Evolutionary conservation across 1,140 invertebrate genomes (phyloP), one percentile per base, ranked within the genome.

Genomic region (Hylaeus volcanicus): DNA sequence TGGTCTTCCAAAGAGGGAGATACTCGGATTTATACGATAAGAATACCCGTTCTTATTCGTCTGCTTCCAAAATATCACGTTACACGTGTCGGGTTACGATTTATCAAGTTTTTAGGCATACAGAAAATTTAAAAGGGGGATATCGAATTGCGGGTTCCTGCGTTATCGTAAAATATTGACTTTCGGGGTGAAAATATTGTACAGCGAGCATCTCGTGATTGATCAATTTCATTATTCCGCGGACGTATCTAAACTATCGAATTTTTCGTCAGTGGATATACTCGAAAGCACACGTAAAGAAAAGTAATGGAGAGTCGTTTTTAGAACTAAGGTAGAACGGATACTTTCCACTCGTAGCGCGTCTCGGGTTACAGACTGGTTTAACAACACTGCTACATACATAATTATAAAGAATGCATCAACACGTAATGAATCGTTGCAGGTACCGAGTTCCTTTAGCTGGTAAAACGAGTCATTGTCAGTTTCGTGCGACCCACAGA

Each of bases 21-120:
- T 87, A 83, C 84, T 87, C 84, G 84, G 84, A 87, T 87, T 87
- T 86, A 81, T 80, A 81, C 77, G 85, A 87, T 87, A 87, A 87
- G 85, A 86, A 86, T 78, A 41, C 84, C 70, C 84, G 63, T 86
- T 86, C 81, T 87, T 87, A 87, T 81, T 81, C 81, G 81, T 77
- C 84, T 48, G 84, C 84, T 43, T 80, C 58, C 53, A 83, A 87
- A 87, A 83, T 87, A 87, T 87, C 85, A 56, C 70, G 61, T 87
- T 87, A 83, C 85, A 12, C 37, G 81, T 81, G 56, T 87, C 84
- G 68, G 60, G 77, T 87, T 87, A 86, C 85, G 74, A 75, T 87
- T 87, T 87, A 87, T 87, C 85, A 87, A 87, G 85, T 86, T 87
- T 87, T 87, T 76, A 83, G 82, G 75, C 77, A 75, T 56, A 86